Conservation (phyloP, 2,797 vertebrate genomes). For the Malurus splendens region DNA sequence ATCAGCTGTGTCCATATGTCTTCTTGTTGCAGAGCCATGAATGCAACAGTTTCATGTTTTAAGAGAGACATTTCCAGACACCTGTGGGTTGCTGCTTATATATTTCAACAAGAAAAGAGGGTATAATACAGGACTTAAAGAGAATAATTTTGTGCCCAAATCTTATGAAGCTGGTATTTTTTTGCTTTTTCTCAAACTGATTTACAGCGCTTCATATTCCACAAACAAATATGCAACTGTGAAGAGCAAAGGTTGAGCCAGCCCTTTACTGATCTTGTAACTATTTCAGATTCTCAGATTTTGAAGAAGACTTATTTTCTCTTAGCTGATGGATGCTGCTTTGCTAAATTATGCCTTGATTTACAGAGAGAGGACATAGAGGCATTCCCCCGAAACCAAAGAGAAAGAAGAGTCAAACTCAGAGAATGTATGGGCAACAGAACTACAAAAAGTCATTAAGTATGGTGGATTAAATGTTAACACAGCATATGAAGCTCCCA, state of each 20-base stretch:
- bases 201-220: not conserved
- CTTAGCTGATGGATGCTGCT: not conserved
- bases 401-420: not conserved
- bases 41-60: constrained; percentile 8
- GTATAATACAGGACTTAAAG: not conserved
- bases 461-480: constrained; percentile 12
- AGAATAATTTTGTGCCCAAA: not conserved
- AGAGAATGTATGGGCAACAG: not conserved
- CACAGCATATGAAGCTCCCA: not conserved
- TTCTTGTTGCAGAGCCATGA: not conserved
- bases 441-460: constrained; percentile 30
- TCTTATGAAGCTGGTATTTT: not conserved
- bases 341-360: not conserved
- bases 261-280: not conserved
- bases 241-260: not conserved
- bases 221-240: not conserved
- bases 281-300: not conserved
- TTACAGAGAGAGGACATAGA: not conserved
- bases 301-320: not conserved
- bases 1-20: not conserved
- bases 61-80: constrained; percentile 10
- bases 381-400: not conserved
- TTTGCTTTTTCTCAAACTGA: not conserved
- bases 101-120: not conserved
- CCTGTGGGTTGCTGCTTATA: not conserved